These are phyloP conservation scores for Actinernus sp. DNA, from an alignment of 92 coral and sea anemone genomes.

Conservation along the genomic window DNA sequence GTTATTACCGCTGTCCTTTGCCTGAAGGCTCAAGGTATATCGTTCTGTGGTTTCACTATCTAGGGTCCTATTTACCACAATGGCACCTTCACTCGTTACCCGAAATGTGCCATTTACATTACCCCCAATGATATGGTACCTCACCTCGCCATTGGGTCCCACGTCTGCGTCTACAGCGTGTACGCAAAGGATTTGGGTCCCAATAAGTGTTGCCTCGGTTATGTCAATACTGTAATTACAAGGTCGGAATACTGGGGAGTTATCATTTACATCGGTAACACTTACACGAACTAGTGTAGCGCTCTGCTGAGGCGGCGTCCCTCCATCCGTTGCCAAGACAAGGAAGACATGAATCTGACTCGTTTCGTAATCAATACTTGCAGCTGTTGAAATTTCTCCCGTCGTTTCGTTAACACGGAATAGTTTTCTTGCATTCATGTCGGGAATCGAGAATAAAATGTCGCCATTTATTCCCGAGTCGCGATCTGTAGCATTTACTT, in stretches of 20 bases:
- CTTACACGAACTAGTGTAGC: slow-evolving; percentile 12
- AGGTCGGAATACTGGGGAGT: slow-evolving; percentile 38
- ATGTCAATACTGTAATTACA: background rate
- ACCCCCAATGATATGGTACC: slow-evolving; percentile 12
- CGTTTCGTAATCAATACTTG: slow-evolving; percentile 23
- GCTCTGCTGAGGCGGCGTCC: slow-evolving; percentile 23
- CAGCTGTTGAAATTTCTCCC: slow-evolving; percentile 21
- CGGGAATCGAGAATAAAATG: slow-evolving; percentile 30
- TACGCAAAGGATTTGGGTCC: slow-evolving; percentile 8
- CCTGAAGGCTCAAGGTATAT: slow-evolving; percentile 13
- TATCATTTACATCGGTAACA: slow-evolving; percentile 45
- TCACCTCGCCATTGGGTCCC: slow-evolving; percentile 8
- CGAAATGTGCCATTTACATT: slow-evolving; percentile 3
- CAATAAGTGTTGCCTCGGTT: slow-evolving; percentile 16
- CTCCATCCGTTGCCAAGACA: slow-evolving; percentile 39
- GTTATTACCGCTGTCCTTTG: slow-evolving; percentile 17
- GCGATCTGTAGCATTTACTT: slow-evolving; percentile 23
- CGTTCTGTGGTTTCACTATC: slow-evolving; percentile 28
- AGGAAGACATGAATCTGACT: slow-evolving; percentile 13
- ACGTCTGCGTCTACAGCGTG: slow-evolving; percentile 16
- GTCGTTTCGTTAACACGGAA: slow-evolving; percentile 16
- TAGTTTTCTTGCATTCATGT: slow-evolving; percentile 3
- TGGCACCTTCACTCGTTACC: slow-evolving; percentile 12
- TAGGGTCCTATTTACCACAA: slow-evolving; percentile 31
- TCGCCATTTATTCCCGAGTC: slow-evolving; percentile 15